Percentiles rank a stretch among this genome's conserved stretches.
phyloP scores from a whole-genome alignment of 1,140 invertebrate genomes.

The Aphidius ervi region DNA sequence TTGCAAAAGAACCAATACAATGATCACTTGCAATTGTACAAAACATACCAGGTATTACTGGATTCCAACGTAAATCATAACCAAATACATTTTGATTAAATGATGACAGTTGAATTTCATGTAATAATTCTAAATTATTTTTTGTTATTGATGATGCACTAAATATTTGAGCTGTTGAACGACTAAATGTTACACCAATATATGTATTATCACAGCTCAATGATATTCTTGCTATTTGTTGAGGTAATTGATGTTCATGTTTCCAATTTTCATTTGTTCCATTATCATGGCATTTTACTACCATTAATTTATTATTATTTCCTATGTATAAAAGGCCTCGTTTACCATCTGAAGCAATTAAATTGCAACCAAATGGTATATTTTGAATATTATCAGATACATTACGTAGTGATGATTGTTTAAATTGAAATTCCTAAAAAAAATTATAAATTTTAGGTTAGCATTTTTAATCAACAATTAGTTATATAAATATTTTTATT shows the following conservation, averaged over 20 bases:
- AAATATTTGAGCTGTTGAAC: conserved; percentile 40
- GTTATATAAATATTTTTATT: not conserved
- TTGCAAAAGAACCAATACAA: conserved; percentile 42
- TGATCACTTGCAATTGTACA: conserved; percentile 44
- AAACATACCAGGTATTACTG: conserved; percentile 41
- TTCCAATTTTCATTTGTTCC: conserved; percentile 35
- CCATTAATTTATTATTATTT: conserved; percentile 39
- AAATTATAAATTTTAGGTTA: conserved; percentile 2
- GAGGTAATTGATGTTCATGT: conserved; percentile 36
- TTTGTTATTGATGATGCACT: conserved; percentile 34
- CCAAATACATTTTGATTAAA: conserved; percentile 27
- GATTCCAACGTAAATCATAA: conserved; percentile 47
- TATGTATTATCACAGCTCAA: conserved; percentile 46
- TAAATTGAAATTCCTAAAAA: conserved; percentile 47
- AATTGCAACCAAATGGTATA: conserved; percentile 34
- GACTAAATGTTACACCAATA: conserved; percentile 37
- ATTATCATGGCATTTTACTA: conserved; percentile 33
- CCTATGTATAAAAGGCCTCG: conserved; percentile 45
- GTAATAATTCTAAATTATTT: conserved; percentile 37
- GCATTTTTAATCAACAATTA: conserved; percentile 5
- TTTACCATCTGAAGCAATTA: conserved; percentile 40
- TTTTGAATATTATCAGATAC: conserved; percentile 36
- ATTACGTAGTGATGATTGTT: conserved; percentile 34
- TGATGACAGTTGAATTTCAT: conserved; percentile 38
- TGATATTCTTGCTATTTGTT: conserved; percentile 33